A percentile compares a stretch with the other conserved stretches of the same genome.
Evolutionary conservation across 2,113 vertebrate species (phyloP).

Genomic region (Ornithorhynchus anatinus): DNA sequence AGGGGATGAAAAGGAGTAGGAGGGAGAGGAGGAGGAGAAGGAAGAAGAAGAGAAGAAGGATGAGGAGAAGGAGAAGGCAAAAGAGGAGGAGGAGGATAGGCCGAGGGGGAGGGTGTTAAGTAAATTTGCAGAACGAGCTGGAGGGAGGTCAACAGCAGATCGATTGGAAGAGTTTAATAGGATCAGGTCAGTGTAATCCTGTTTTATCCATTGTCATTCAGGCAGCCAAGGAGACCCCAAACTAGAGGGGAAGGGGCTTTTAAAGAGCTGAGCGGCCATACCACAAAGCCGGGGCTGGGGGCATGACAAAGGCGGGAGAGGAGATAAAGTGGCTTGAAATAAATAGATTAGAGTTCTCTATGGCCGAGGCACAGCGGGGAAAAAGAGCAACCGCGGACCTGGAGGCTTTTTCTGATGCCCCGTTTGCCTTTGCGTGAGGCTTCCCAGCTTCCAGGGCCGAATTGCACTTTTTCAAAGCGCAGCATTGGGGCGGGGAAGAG

Average conservation of each 20-base stretch:
- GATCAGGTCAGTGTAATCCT: conserved; percentile 82
- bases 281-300: conserved; percentile 72
- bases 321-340: conserved; percentile 77
- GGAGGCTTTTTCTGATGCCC: neutral
- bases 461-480: rapidly evolving
- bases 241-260: conserved; percentile 69
- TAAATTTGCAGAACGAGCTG: conserved; percentile 39
- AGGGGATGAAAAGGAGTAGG: neutral
- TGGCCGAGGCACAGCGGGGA: conserved; percentile 49
- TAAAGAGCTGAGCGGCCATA: conserved; percentile 52
- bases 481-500: rapidly evolving
- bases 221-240: conserved; percentile 70
- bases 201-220: conserved; percentile 74
- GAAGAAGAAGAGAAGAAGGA: neutral
- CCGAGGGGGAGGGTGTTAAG: neutral
- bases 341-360: conserved; percentile 76
- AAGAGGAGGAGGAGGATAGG: neutral
- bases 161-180: conserved; percentile 71
- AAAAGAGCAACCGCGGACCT: conserved; percentile 45
- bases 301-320: conserved; percentile 63
- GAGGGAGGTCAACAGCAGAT: conserved; percentile 58
- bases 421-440: neutral
- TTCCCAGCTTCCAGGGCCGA: rapidly evolving
- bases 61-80: conserved; percentile 1
- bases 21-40: neutral